Conservation (phyloP, 2,888 invertebrate species). For the Chorisops tibialis region DNA sequence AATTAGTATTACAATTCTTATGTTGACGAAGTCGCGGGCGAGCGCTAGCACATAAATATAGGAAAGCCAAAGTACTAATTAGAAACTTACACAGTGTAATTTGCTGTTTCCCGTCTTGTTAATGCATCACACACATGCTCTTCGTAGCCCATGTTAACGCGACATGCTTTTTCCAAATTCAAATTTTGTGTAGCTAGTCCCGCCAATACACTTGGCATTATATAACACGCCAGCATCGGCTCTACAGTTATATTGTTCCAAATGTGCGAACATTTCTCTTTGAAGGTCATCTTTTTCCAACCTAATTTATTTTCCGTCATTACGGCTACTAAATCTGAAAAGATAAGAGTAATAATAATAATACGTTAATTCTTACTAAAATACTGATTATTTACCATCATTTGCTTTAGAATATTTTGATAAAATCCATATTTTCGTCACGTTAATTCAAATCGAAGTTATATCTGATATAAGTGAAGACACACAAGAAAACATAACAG, state of each 20-base stretch:
- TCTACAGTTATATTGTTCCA: constrained; percentile 63
- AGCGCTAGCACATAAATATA: background rate
- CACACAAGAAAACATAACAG: no score
- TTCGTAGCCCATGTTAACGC: constrained; percentile 73
- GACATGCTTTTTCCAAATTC: constrained; percentile 81
- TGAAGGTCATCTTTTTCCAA: constrained; percentile 48
- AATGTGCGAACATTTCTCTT: constrained; percentile 53
- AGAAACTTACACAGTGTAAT: constrained; percentile 54
- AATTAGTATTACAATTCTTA: background rate
- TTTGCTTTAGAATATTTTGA: no score
- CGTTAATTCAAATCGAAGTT: no score
- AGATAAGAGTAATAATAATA: background rate
- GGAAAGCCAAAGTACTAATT: no score
- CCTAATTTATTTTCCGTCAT: constrained; percentile 34
- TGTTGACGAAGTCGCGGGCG: no score
- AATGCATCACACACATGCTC: constrained; percentile 74
- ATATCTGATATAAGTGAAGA: no score
- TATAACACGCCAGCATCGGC: constrained; percentile 62
- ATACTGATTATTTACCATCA: no score
- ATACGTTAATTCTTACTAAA: no score
- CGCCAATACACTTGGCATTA: constrained; percentile 64
- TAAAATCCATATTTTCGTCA: no score
- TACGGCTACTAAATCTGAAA: background rate
- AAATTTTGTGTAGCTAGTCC: constrained; percentile 79
- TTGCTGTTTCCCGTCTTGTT: constrained; percentile 67